These are phyloP conservation scores for Synodontis membranacea DNA, from an alignment of 2,113 vertebrate species.

Conservation along the genomic window DNA sequence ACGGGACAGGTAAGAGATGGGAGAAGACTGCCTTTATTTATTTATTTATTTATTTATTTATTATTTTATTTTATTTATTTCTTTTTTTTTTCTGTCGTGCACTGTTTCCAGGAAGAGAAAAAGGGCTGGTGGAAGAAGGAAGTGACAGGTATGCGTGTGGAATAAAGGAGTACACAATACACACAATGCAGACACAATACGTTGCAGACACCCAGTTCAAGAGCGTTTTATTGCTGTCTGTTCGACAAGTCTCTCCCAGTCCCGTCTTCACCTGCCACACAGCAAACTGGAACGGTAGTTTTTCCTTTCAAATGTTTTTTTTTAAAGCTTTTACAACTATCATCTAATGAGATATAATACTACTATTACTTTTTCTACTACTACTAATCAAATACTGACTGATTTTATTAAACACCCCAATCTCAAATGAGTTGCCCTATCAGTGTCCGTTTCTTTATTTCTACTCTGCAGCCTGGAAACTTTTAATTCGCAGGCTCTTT, in stretches of 20 bases:
- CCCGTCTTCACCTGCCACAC: neutral
- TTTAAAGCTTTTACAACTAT: neutral
- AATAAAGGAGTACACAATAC: constrained; percentile 4
- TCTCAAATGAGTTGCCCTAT: neutral
- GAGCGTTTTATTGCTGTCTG: constrained; percentile 1
- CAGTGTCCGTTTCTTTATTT: neutral
- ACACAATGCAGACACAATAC: neutral
- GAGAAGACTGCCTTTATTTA: neutral
- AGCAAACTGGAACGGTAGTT: neutral
- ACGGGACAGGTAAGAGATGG: constrained; percentile 39
- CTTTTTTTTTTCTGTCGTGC: neutral
- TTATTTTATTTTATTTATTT: neutral
- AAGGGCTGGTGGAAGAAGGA: neutral
- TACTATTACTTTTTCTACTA: no score
- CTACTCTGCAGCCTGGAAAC: neutral
- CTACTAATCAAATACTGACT: neutral
- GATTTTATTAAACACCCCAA: neutral
- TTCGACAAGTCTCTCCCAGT: neutral
- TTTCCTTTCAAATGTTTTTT: neutral
- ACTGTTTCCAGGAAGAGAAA: constrained; percentile 25
- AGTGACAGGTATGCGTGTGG: constrained; percentile 23
- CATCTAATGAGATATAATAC: neutral
- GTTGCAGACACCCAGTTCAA: neutral
- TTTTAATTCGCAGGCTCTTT: neutral
- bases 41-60: no score